Percentiles rank a stretch among this genome's conserved stretches.
phyloP scores from a whole-genome alignment of 1,140 invertebrate species.

The Sitodiplosis mosellana region DNA sequence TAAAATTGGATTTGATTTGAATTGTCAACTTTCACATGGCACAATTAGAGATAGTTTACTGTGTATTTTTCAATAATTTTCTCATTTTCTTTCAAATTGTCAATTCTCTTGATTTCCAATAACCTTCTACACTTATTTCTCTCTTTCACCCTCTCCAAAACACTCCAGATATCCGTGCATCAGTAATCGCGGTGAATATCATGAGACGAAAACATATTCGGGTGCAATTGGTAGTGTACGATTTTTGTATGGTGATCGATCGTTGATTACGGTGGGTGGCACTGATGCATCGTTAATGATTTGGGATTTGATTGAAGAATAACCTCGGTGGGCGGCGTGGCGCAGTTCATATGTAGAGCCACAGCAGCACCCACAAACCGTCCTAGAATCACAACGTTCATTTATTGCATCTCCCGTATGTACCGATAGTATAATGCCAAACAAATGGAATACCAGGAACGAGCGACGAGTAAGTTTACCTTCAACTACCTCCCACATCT shows the following conservation, averaged over 20 bases:
- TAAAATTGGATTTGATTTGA: neutral
- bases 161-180: conserved; percentile 64
- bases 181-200: conserved; percentile 65
- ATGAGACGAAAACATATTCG: conserved; percentile 76
- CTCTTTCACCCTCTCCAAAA: neutral
- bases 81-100: too few relatives aligned
- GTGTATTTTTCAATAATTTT: too few relatives aligned
- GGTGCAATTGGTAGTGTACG: conserved; percentile 63
- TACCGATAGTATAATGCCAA: neutral
- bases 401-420: neutral
- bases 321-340: conserved; percentile 27
- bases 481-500: too few relatives aligned
- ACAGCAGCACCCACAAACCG: neutral
- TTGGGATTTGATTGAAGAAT: conserved; percentile 61
- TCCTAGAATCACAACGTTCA: neutral
- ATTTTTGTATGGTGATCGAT: conserved; percentile 70
- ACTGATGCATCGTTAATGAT: conserved; percentile 81
- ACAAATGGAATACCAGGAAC: too few relatives aligned
- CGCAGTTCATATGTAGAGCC: conserved; percentile 10
- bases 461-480: too few relatives aligned
- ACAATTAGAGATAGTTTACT: too few relatives aligned
- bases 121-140: conserved; percentile 5
- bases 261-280: conserved; percentile 76
- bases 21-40: too few relatives aligned
- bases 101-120: neutral